phyloP scores from a whole-genome alignment of 23 tunicate genomes.

The Corella eumyota region DNA sequence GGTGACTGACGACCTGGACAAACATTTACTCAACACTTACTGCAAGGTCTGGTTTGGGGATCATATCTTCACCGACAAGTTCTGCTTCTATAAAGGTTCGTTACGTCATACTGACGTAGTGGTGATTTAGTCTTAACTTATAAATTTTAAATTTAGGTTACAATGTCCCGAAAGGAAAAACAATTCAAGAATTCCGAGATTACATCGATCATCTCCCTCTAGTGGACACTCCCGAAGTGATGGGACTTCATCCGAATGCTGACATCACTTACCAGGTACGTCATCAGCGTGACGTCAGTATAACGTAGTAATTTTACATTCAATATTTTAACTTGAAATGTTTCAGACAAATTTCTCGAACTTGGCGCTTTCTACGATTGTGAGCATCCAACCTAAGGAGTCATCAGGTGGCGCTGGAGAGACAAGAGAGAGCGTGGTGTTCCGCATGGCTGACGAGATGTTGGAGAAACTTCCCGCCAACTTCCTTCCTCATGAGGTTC shows the following conservation, averaged over 20 bases:
- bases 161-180: slow-evolving; percentile 70
- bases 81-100: slow-evolving; percentile 85
- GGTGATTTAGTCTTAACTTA: no score
- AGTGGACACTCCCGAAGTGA: slow-evolving; percentile 97
- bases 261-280: slow-evolving; percentile 97
- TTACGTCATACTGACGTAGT: neutral
- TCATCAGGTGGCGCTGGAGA: slow-evolving; percentile 97
- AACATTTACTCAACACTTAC: slow-evolving; percentile 89
- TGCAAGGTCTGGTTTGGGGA: slow-evolving; percentile 98
- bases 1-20: slow-evolving; percentile 98
- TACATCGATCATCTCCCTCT: slow-evolving; percentile 92
- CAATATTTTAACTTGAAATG: neutral
- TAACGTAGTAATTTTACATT: neutral
- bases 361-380: slow-evolving; percentile 82
- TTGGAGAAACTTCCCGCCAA: slow-evolving; percentile 90
- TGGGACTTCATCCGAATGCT: slow-evolving; percentile 99
- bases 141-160: slow-evolving; percentile 33
- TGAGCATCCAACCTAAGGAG: slow-evolving; percentile 98
- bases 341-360: slow-evolving; percentile 92
- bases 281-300: neutral
- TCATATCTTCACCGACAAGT: slow-evolving; percentile 88
- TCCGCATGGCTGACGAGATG: slow-evolving; percentile 95
- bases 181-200: slow-evolving; percentile 67
- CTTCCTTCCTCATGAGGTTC: slow-evolving; percentile 87
- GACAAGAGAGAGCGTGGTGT: slow-evolving; percentile 89